These are phyloP conservation scores for Cataglyphis livida DNA, from an alignment of 2,888 invertebrate genomes.

Conservation along the genomic window DNA sequence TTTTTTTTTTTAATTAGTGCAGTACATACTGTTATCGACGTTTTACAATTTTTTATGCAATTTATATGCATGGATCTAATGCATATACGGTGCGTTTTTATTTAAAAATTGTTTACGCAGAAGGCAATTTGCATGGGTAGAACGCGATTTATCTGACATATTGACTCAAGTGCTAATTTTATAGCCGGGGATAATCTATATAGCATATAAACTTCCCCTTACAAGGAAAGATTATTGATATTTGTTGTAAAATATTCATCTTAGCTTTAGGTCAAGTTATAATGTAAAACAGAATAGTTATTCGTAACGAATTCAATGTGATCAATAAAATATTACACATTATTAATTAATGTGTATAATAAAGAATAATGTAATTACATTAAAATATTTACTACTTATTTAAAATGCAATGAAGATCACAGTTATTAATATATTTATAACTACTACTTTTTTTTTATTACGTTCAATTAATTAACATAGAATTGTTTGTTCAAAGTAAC, in stretches of 20 bases:
- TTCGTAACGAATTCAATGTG: neutral
- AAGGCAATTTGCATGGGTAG: neutral
- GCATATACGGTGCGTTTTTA: neutral
- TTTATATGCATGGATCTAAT: neutral
- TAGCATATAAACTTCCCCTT: neutral
- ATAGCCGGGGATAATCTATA: neutral
- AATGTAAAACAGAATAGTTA: neutral
- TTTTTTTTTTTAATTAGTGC: neutral
- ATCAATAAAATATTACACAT: conserved; percentile 5
- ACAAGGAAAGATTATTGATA: conserved; percentile 27
- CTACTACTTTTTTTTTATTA: neutral
- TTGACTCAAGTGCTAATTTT: neutral
- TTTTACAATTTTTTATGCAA: neutral
- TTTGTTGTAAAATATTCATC: conserved; percentile 38
- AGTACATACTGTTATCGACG: neutral
- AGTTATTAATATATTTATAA: neutral
- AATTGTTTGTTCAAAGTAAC: neutral
- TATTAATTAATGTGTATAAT: neutral
- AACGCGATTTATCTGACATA: neutral
- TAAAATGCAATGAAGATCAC: neutral
- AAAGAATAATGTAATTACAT: neutral
- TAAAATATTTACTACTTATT: neutral
- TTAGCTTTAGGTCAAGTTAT: neutral
- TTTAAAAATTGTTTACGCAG: neutral
- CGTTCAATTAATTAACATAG: neutral